phyloP scores from a whole-genome alignment of 2,113 vertebrate genomes.

The Thalassarche chlororhynchos region DNA sequence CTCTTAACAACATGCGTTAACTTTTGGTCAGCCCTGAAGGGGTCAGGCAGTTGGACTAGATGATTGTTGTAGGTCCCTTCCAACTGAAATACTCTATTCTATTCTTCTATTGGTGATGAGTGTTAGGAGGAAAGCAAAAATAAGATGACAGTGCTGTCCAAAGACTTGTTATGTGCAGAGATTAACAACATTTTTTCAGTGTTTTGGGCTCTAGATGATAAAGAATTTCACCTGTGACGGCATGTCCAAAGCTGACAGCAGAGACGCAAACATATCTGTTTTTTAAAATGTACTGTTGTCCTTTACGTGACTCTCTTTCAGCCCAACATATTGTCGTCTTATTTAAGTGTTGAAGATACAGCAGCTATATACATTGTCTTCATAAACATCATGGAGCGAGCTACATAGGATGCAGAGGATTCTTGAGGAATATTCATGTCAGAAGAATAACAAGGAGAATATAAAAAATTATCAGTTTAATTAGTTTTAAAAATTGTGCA shows the following conservation, averaged over 20 bases:
- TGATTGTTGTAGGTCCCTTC: background rate
- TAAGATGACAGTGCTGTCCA: background rate
- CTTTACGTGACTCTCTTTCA: background rate
- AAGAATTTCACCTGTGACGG: background rate
- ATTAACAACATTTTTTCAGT: background rate
- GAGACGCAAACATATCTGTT: background rate
- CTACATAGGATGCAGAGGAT: background rate
- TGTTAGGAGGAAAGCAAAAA: background rate
- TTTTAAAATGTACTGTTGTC: background rate
- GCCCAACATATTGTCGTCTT: background rate
- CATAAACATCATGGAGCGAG: background rate
- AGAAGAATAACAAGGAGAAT: background rate
- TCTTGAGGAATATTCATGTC: background rate
- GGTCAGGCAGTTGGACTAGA: background rate
- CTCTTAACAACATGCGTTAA: background rate
- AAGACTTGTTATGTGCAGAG: background rate
- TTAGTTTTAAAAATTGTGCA: background rate
- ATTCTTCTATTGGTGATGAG: background rate
- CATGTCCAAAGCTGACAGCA: background rate
- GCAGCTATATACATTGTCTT: background rate
- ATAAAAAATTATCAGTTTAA: background rate
- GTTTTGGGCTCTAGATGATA: background rate
- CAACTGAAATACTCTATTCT: background rate
- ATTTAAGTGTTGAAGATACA: background rate
- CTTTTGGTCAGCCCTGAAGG: background rate